Percentiles rank a stretch among this genome's conserved stretches.
Evolutionary conservation across 2,888 invertebrate genomes (phyloP).

Genomic region (Drosophila atroscutellata): DNA sequence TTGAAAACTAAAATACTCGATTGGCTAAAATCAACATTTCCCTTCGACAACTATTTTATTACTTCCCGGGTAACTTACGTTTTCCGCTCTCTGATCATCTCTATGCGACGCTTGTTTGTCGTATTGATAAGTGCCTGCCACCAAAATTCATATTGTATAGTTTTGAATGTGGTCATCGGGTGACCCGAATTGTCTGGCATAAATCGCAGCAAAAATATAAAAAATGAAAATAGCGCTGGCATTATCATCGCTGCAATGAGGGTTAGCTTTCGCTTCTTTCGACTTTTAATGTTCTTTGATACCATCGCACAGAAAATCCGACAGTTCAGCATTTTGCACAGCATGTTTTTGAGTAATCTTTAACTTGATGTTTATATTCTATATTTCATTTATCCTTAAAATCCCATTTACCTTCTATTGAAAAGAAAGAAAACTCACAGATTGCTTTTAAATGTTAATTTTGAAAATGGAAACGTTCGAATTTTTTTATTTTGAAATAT

Average conservation of each 20-base stretch:
- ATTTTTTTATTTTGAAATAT: background rate
- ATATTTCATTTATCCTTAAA: background rate
- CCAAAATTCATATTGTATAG: conserved; percentile 24
- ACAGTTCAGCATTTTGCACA: background rate
- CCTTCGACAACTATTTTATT: background rate
- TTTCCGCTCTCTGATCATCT: conserved; percentile 14
- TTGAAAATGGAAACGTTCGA: background rate
- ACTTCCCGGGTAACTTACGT: conserved; percentile 19
- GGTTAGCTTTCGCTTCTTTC: conserved; percentile 16
- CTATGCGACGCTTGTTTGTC: conserved; percentile 10
- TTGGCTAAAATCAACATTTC: background rate
- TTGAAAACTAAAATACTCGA: conserved; percentile 37
- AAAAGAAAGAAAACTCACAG: conserved; percentile 20
- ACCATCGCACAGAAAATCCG: conserved; percentile 28
- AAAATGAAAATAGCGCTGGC: conserved; percentile 29
- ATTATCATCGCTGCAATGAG: conserved; percentile 20
- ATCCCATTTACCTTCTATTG: background rate
- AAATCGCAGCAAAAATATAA: conserved; percentile 19
- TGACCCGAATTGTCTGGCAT: background rate
- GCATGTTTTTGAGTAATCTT: conserved; percentile 1
- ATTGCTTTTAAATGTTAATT: conserved; percentile 9
- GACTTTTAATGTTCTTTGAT: conserved; percentile 25
- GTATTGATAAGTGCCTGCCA: conserved; percentile 30
- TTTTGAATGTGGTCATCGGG: background rate
- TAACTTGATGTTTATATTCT: background rate